Conservation (phyloP, 2,888 invertebrate species). For the Cryptophagus acutangulus region DNA sequence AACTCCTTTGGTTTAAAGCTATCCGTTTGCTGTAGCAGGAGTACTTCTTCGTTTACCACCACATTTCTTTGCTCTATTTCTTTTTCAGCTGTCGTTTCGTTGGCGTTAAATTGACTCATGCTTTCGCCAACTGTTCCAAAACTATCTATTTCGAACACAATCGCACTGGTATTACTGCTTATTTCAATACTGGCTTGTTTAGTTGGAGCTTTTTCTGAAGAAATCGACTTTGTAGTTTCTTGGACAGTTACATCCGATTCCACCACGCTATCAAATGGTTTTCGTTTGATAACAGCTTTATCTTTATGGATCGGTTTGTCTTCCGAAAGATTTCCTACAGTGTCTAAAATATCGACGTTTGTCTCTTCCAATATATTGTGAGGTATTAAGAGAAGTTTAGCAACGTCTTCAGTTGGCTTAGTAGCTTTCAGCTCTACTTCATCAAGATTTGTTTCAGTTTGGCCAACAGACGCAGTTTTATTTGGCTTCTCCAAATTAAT, state of each 20-base stretch:
- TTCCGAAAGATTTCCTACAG: slow-evolving; percentile 13
- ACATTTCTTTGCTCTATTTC: slow-evolving; percentile 48
- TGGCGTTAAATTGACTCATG: slow-evolving; percentile 45
- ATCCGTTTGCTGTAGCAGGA: slow-evolving; percentile 40
- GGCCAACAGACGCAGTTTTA: slow-evolving; percentile 37
- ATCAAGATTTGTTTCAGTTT: slow-evolving; percentile 42
- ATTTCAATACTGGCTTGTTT: slow-evolving; percentile 38
- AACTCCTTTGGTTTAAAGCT: slow-evolving; percentile 33
- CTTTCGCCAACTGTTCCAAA: slow-evolving; percentile 44
- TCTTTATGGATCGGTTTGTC: slow-evolving; percentile 25
- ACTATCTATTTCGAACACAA: slow-evolving; percentile 43
- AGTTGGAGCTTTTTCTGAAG: slow-evolving; percentile 31
- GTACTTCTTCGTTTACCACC: slow-evolving; percentile 45
- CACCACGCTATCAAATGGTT: slow-evolving; percentile 45
- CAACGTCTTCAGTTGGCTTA: too few relatives aligned
- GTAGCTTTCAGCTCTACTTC: slow-evolving; percentile 34
- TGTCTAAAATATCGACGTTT: slow-evolving; percentile 18
- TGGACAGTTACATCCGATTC: slow-evolving; percentile 37
- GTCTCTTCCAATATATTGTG: slow-evolving; percentile 20
- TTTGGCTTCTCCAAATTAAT: slow-evolving; percentile 35
- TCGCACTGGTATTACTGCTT: slow-evolving; percentile 41
- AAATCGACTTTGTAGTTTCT: slow-evolving; percentile 28
- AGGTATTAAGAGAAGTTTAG: too few relatives aligned
- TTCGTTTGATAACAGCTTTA: slow-evolving; percentile 41
- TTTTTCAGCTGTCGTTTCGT: slow-evolving; percentile 47